These are phyloP conservation scores for Euura saliciscinereae DNA, from an alignment of 1,140 invertebrate genomes.

Conservation along the genomic window DNA sequence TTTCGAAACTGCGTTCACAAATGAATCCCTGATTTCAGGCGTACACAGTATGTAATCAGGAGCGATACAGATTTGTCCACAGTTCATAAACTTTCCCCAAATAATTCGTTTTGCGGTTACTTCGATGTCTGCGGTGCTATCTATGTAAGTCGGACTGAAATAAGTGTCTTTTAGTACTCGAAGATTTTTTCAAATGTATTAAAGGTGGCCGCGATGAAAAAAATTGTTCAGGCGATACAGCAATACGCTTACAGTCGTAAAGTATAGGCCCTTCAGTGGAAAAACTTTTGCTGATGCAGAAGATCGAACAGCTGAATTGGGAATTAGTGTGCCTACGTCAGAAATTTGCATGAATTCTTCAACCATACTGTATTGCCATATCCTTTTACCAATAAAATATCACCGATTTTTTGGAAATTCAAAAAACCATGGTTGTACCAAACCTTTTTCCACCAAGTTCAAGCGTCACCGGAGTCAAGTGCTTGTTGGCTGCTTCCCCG, in stretches of 20 bases:
- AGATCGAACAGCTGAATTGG: too few species aligned
- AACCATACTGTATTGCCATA: not conserved
- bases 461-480: constrained; percentile 87
- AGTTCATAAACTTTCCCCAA: constrained; percentile 92
- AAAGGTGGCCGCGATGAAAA: not conserved
- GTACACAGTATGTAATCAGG: constrained; percentile 92
- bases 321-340: not conserved
- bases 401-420: constrained; percentile 7
- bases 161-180: constrained; percentile 13
- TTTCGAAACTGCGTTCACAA: constrained; percentile 67
- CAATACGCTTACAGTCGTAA: too few species aligned
- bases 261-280: too few species aligned
- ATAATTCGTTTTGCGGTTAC: constrained; percentile 76
- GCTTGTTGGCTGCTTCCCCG: constrained; percentile 81
- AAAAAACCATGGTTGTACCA: constrained; percentile 1
- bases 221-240: too few species aligned
- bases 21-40: constrained; percentile 69
- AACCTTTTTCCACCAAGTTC: constrained; percentile 88
- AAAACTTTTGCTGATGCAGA: too few species aligned
- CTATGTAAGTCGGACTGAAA: constrained; percentile 78
- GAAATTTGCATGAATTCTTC: too few species aligned
- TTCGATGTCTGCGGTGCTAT: constrained; percentile 72
- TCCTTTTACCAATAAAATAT: constrained; percentile 4
- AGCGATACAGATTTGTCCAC: constrained; percentile 93
- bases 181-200: constrained; percentile 1